Base-by-base conservation (phyloP, 2,113 vertebrate species). In the pig (Sus scrofa) region DNA sequence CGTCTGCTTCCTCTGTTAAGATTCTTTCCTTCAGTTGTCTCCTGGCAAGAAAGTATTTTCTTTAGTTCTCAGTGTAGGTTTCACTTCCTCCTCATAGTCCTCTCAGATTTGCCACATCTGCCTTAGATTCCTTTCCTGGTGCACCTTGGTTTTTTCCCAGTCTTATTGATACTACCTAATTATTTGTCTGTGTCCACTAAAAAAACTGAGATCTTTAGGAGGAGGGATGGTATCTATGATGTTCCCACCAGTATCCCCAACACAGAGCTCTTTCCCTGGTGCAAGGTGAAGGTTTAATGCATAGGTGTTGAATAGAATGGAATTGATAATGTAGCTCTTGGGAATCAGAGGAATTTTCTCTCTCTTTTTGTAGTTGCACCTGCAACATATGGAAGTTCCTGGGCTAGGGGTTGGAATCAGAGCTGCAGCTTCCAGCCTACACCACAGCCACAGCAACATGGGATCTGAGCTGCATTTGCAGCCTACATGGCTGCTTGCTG, bases 151-250 rank as follows among this genome's bases (percentile, higher is more conserved):
- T 24, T 83, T 83, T 84, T 70, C 27, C 3, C 44, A 20, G 0
- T 1, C 11, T 0, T 6, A 2, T 3, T 39, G 39, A 8, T 18
- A 13, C 7, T 24, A 5, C 32, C 13, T 10, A 0, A 1, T 56
- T 63, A 9, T 52, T 13, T n/a, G 44, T 71, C 15, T n/a, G 0
- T 32, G 18, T 27, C 34, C 13, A 2, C 8, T 6, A 1, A 3
- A 11, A 19, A 26, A 34, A 8, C 0, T 6, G 32, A 27, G 24
- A 24, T 37, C 58, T 3, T 67, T 50, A 39, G 30, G 15, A 62
- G 5, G 14, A 14, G 2, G 9, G 10, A 11, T 39, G 4, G 4
- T 26, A 15, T 27, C 70, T 86, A 14, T 8, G 18, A 27, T 39
- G 37, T 2, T 26, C 12, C 34, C 7, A 1, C 52, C 26, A 0